A percentile compares a stretch with the other conserved stretches of the same genome.
These are phyloP conservation scores for Lysandra bellargus DNA, from an alignment of 2,888 invertebrate genomes.

Conservation along the genomic window DNA sequence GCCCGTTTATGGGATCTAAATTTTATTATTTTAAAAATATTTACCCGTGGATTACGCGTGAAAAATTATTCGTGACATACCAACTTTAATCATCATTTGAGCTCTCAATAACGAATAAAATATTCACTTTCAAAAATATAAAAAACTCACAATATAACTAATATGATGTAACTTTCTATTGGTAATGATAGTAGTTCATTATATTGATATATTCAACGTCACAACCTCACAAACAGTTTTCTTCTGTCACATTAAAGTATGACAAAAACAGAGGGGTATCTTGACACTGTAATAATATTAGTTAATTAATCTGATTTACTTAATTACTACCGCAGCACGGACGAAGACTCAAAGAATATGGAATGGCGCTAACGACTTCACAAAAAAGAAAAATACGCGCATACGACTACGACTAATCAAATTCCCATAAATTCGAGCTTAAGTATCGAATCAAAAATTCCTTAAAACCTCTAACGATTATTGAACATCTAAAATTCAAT, in stretches of 20 bases:
- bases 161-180: too few relatives aligned
- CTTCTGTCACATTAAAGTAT: too few relatives aligned
- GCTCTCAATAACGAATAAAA: neutral
- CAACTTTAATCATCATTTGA: neutral
- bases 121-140: neutral
- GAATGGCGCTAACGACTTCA: neutral
- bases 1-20: neutral
- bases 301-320: too few relatives aligned
- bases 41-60: neutral
- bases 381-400: neutral
- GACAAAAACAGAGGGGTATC: too few relatives aligned
- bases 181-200: neutral
- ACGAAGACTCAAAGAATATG: neutral
- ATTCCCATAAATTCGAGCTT: slow-evolving; percentile 15
- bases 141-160: neutral
- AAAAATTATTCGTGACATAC: neutral
- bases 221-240: too few relatives aligned
- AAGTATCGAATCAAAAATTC: slow-evolving; percentile 34
- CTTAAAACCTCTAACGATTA: slow-evolving; percentile 35
- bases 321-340: too few relatives aligned
- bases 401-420: neutral
- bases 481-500: slow-evolving; percentile 30
- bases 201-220: too few relatives aligned
- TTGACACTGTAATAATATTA: too few relatives aligned
- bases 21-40: neutral